Evolutionary conservation across 2,797 vertebrate species (phyloP), one percentile per base, ranked within the genome.

Genomic region (Salmo trutta): DNA sequence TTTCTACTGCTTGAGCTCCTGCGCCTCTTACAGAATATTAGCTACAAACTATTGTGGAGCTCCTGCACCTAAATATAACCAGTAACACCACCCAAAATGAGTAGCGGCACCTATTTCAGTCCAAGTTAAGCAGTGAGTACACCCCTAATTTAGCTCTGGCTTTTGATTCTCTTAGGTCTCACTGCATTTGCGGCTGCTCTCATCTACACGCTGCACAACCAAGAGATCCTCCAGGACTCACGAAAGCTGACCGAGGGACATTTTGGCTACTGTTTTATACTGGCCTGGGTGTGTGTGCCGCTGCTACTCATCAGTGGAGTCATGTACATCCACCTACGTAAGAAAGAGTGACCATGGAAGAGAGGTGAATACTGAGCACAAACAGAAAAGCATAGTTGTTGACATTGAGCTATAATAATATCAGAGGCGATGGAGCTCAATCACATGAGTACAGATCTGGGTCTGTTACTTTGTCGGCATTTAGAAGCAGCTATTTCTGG

Each of bases 261-360:
- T 78, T 97, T 96, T 6, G 96, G 96, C 8, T 96, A 95, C 90
- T 97, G 96, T 83, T 97, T 96, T 41, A 90, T 95, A 78, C 84
- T 97, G 83, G 95, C 96, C 0, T 97, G 96, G 96, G 82, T 95
- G 73, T 95, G 95, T 47, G 94, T 96, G 51, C 96, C 96, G 36
- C 91, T 97, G 3, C 93, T 96, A 19, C 91, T 97, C 19, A 59
- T 93, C 85, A 97, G 96, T 2, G 95, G 92, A 5, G 56, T 95
- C 54, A 85, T 97, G 24, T 97, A 98, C 72, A 93, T 96, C 84
- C 96, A 96, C 85, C 90, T 97, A 81, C 93, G 95, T 77, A 98
- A 97, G 87, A 95, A 93, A 68, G 91, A 96, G 79, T 97, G 92
- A 95, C 71, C 71, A 31, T 33, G 24, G 10, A 24, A 74, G 24